phyloP scores from a whole-genome alignment of 2,113 vertebrate species.

The Gymnarchus niloticus region DNA sequence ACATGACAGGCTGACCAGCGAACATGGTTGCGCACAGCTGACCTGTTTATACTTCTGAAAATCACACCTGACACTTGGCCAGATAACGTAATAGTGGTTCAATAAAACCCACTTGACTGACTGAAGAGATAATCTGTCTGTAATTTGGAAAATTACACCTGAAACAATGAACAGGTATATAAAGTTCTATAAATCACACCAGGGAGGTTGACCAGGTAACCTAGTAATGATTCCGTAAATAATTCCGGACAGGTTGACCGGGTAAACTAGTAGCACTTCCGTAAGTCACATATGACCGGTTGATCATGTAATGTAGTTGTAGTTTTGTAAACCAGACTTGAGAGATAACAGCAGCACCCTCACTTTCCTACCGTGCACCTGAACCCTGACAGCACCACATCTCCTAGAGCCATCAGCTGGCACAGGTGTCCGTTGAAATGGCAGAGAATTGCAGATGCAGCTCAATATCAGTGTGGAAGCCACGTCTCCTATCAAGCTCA shows the following conservation, averaged over 20 bases:
- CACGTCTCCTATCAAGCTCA: too few relatives aligned
- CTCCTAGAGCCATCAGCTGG: not conserved
- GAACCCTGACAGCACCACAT: not conserved
- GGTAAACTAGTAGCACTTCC: too few relatives aligned
- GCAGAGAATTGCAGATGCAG: too few relatives aligned
- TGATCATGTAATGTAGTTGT: not conserved
- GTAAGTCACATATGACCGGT: too few relatives aligned
- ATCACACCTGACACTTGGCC: not conserved
- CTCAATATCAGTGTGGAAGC: too few relatives aligned
- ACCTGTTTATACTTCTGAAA: not conserved
- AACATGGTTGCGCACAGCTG: not conserved
- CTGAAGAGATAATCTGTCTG: too few relatives aligned
- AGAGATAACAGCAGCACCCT: not conserved
- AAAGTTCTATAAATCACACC: too few relatives aligned
- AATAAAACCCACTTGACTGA: not conserved
- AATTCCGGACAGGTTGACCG: too few relatives aligned
- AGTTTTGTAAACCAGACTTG: not conserved
- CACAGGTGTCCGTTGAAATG: not conserved
- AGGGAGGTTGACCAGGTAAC: too few relatives aligned
- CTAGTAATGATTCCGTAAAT: too few relatives aligned
- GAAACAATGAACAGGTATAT: too few relatives aligned
- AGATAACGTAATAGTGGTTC: not conserved
- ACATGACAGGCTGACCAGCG: not conserved
- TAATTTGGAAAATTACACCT: too few relatives aligned
- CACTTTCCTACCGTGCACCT: not conserved